These are phyloP conservation scores for Alosa sapidissima DNA, from an alignment of 2,797 vertebrate species.

Conservation along the genomic window DNA sequence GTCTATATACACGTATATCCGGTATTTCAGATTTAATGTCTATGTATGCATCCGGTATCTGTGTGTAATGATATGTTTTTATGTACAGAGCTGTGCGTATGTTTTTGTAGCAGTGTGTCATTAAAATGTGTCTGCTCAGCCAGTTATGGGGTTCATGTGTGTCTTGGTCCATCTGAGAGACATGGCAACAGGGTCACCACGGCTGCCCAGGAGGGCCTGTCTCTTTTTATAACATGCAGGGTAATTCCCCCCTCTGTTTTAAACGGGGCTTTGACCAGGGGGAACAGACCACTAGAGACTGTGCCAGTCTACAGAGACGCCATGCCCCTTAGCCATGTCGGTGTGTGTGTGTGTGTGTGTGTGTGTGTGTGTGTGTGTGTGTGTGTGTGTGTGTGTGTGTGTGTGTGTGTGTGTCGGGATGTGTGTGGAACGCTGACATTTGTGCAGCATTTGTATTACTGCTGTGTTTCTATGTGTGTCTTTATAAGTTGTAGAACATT, in stretches of 20 bases:
- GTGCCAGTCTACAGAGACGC: background rate
- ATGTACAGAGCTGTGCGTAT: background rate
- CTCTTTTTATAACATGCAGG: conserved; percentile 34
- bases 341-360: conserved; percentile 3
- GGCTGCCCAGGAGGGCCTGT: conserved; percentile 32
- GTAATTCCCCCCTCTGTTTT: conserved; percentile 10
- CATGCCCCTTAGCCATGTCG: conserved; percentile 6
- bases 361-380: background rate
- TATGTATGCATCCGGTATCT: too few relatives aligned
- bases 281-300: background rate
- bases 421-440: background rate
- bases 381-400: conserved; percentile 3
- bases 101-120: conserved; percentile 13
- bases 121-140: too few relatives aligned
- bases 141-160: conserved; percentile 1
- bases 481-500: background rate
- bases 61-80: conserved; percentile 1
- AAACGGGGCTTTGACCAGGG: background rate
- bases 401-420: background rate
- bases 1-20: background rate
- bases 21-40: background rate
- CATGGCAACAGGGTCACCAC: conserved; percentile 23
- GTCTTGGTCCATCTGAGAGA: conserved; percentile 28
- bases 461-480: background rate
- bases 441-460: background rate